These are phyloP conservation scores for Tachina lurida DNA, from an alignment of 2,888 invertebrate genomes.

Conservation along the genomic window DNA sequence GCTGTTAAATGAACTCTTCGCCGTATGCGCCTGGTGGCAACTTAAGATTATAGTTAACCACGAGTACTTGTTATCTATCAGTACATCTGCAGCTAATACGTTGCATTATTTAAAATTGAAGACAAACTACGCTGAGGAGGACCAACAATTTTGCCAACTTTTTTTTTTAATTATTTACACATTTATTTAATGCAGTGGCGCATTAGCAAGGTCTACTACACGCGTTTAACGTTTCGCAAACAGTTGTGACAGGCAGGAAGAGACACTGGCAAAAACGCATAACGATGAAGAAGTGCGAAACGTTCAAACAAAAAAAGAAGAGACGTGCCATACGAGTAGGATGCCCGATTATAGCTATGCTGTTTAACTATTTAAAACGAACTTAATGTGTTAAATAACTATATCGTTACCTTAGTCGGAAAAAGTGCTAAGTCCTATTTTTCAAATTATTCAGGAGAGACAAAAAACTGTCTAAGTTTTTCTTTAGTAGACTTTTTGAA, in stretches of 20 bases:
- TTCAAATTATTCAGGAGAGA: no score
- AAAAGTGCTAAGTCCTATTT: no score
- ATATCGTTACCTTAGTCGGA: no score
- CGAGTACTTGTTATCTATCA: slow-evolving; percentile 4
- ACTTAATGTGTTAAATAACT: no score
- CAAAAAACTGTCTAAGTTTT: no score
- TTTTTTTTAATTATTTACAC: slow-evolving; percentile 11
- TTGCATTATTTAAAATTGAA: background rate
- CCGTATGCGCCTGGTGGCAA: slow-evolving; percentile 3
- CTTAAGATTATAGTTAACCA: background rate
- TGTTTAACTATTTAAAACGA: no score
- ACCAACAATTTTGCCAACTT: background rate
- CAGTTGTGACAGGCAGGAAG: slow-evolving; percentile 19
- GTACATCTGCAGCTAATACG: background rate
- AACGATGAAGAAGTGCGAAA: background rate
- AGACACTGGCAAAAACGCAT: background rate
- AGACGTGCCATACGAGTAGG: no score
- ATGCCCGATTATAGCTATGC: no score
- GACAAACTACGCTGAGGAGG: background rate
- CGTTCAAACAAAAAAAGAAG: background rate
- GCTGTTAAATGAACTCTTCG: slow-evolving; percentile 8
- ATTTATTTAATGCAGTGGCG: slow-evolving; percentile 33
- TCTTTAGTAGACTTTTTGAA: no score
- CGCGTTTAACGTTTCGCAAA: slow-evolving; percentile 15
- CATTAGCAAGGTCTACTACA: slow-evolving; percentile 34